phyloP scores from a whole-genome alignment of 2,888 invertebrate genomes.

The Hirtodrosophila confusa region DNA sequence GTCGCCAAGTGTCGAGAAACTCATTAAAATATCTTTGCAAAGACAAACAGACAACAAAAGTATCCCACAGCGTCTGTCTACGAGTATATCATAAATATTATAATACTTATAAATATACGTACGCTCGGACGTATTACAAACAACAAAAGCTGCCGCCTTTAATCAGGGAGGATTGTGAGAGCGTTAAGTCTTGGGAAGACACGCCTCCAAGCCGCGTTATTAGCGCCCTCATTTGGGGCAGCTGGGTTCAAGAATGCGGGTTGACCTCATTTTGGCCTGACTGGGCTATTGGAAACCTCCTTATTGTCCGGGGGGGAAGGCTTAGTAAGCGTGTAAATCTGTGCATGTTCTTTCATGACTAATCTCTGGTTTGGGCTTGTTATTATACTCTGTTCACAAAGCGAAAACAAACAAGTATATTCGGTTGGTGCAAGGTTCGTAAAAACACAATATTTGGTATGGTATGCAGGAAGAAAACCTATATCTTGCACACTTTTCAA shows the following conservation, averaged over 20 bases:
- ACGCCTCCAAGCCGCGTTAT: conserved; percentile 38
- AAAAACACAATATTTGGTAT: too few relatives aligned
- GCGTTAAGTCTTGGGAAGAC: conserved; percentile 17
- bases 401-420: too few relatives aligned
- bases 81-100: conserved; percentile 31
- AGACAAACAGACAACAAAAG: conserved; percentile 17
- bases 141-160: conserved; percentile 44
- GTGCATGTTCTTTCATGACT: conserved; percentile 43
- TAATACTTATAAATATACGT: neutral
- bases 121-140: neutral
- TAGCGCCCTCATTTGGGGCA: conserved; percentile 27
- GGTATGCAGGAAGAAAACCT: too few relatives aligned
- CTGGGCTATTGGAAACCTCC: conserved; percentile 2
- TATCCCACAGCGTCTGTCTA: conserved; percentile 27
- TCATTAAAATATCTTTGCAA: conserved; percentile 56
- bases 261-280: conserved; percentile 38
- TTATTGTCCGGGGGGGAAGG: conserved; percentile 4
- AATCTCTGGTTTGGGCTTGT: conserved; percentile 31
- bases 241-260: conserved; percentile 33
- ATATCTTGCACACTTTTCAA: too few relatives aligned
- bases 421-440: too few relatives aligned
- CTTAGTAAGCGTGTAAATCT: conserved; percentile 12
- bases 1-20: conserved; percentile 60
- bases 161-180: conserved; percentile 43
- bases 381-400: conserved; percentile 1